Base-by-base conservation (phyloP, 2,888 invertebrate genomes). In the Agriotes lineatus region DNA sequence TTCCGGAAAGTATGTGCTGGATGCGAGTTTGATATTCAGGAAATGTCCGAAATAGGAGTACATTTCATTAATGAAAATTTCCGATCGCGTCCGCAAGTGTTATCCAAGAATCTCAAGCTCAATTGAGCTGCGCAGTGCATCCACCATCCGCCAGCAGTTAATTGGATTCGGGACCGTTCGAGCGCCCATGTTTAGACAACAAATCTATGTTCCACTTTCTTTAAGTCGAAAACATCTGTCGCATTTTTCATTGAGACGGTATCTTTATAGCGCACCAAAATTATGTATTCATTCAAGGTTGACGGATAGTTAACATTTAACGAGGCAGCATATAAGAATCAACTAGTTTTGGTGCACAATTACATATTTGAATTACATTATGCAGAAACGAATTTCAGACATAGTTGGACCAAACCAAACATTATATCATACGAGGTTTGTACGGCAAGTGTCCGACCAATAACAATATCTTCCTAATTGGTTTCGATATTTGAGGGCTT, bases 11-110 rank as follows among this genome's bases (percentile, higher is more conserved):
- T 60, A 52, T 75, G 75, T 52, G 52, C 33, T 18, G 16, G 52
- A 52, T 52, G 9, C 72, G 70, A 66, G 77, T 76, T 78, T 78
- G 77, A 77, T 78, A 80, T 80, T 79, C 79, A 64, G 74, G 76
- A 70, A 75, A 76, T 76, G 74, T 75, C 71, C 74, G 69, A 74
- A 74, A 74, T 75, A 75, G 75, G 76, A 79, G 77, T 77, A 77
- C 76, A 78, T 78, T 79, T 78, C 79, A 77, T 79, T 78, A 79
- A 80, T 79, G 79, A 79, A 78, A 77, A 77, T 79, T 79, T 79
- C 78, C 73, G 77, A 76, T 76, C 78, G 76, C 79, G 78, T 78
- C 73, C 78, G 75, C 75, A 75, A 77, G 77, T 77, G 76, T 77
- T 76, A 76, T 76, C 75, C 73, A 67, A 69, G 71, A 71, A 71